phyloP scores from a whole-genome alignment of 2,888 invertebrate species.

The Drosophila quinaria region DNA sequence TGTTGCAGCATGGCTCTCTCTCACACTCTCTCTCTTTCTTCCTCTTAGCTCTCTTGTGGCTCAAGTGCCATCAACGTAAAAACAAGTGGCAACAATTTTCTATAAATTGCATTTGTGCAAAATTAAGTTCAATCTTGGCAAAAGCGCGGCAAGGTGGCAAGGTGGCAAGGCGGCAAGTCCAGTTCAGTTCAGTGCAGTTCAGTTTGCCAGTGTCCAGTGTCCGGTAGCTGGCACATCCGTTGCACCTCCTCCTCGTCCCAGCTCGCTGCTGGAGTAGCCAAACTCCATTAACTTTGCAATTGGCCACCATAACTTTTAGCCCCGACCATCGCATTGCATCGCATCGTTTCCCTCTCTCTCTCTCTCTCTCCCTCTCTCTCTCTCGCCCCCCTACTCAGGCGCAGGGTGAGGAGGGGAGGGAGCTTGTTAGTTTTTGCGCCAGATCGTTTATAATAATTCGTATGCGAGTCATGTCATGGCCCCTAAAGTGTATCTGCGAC shows the following conservation, averaged over 20 bases:
- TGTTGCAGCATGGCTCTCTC: constrained; percentile 24
- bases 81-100: constrained; percentile 83
- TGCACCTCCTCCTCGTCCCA: constrained; percentile 62
- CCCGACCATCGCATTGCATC: constrained; percentile 40
- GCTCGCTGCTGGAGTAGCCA: constrained; percentile 80
- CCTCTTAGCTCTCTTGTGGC: constrained; percentile 18
- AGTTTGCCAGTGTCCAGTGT: constrained; percentile 35
- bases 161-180: constrained; percentile 26
- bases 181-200: constrained; percentile 26
- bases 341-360: background rate
- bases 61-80: constrained; percentile 75
- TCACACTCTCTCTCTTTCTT: no score
- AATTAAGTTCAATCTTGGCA: constrained; percentile 81
- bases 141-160: constrained; percentile 24
- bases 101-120: constrained; percentile 82
- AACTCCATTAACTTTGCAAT: constrained; percentile 83
- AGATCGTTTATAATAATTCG: constrained; percentile 83
- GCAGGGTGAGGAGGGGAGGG: background rate
- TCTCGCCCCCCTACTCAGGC: no score
- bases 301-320: constrained; percentile 80
- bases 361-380: background rate
- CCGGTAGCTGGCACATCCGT: constrained; percentile 66
- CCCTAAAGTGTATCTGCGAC: constrained; percentile 81
- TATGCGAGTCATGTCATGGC: constrained; percentile 84
- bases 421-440: constrained; percentile 79